Evolutionary conservation across 2,797 vertebrate genomes (phyloP), one percentile per base, ranked within the genome.

Genomic region (Pangasius djambal): DNA sequence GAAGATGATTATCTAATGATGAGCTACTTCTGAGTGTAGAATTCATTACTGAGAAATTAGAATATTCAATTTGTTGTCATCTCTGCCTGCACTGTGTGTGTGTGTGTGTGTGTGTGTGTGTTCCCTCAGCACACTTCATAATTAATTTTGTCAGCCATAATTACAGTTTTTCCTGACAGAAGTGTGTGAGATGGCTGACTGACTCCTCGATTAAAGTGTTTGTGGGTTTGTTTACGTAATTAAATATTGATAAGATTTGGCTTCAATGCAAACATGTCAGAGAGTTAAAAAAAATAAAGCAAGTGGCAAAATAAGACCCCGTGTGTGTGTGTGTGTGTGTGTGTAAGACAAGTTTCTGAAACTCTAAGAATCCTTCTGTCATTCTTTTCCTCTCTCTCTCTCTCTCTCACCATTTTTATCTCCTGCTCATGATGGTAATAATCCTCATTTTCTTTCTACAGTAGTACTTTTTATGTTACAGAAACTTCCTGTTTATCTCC

Each of bases 181-280:
- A 94, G 93, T 93, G 94, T 93, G 89, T 86, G 90, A 93, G 93
- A 69, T 75, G 90, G 92, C 90, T 89, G 93, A 94, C 93, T 93
- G 94, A 92, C 93, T 94, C 92, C 93, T 93, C 90, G 88, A 93
- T 95, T 95, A 94, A 93, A 92, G 93, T 93, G 93, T 95, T 94
- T 94, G 93, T 94, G 92, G 92, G 92, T 91, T 91, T 93, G 93
- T 95, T 95, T 94, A 95, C 93, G 94, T 92, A 95, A 95, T 95
- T 94, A 94, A 94, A 95, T 95, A 95, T 94, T 95, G 94, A 96
- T 93, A 92, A 40, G 57, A 82, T 82, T 61, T 61, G 79, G 31
- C 40, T 61, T 40, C 57, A 61, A 61, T 4, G 4, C 55, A 82
- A 81, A 37, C 52, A 81, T 79, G 50, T 55, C 77, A 55, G 44